A percentile compares a stretch with the other conserved stretches of the same genome.
Evolutionary conservation across 2,888 invertebrate genomes (phyloP).

Genomic region (Acronicta alni): DNA sequence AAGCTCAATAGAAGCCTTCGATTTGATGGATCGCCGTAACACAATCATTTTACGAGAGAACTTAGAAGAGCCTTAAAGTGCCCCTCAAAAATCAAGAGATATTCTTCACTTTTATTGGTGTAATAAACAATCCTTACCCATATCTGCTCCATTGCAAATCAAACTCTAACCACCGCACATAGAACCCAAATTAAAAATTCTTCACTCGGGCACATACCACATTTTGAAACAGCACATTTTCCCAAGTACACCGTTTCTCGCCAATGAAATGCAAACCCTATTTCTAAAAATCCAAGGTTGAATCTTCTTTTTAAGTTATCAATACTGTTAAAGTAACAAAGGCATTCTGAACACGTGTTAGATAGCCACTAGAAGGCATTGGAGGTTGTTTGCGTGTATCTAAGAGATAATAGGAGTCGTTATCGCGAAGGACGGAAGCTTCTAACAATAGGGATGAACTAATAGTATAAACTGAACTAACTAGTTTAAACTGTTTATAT

Average conservation of each 20-base stretch:
- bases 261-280: slow-evolving; percentile 30
- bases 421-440: slow-evolving; percentile 59
- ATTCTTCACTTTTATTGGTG: slow-evolving; percentile 80
- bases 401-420: slow-evolving; percentile 64
- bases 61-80: slow-evolving; percentile 82
- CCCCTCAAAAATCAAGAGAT: slow-evolving; percentile 87
- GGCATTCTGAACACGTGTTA: slow-evolving; percentile 83
- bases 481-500: slow-evolving; percentile 36
- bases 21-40: slow-evolving; percentile 87
- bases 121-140: slow-evolving; percentile 56
- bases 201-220: not conserved
- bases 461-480: too few species aligned
- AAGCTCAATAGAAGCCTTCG: slow-evolving; percentile 80
- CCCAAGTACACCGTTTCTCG: slow-evolving; percentile 12
- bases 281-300: accelerated
- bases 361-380: slow-evolving; percentile 83
- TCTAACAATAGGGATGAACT: slow-evolving; percentile 46
- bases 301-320: too few species aligned
- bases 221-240: slow-evolving; percentile 2
- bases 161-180: accelerated
- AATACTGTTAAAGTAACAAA: slow-evolving; percentile 50
- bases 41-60: slow-evolving; percentile 83
- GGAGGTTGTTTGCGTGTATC: slow-evolving; percentile 76
- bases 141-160: slow-evolving; percentile 12
- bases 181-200: not conserved